Evolutionary conservation across 2,797 vertebrate species (phyloP).

Genomic region (Naso thynnoides): DNA sequence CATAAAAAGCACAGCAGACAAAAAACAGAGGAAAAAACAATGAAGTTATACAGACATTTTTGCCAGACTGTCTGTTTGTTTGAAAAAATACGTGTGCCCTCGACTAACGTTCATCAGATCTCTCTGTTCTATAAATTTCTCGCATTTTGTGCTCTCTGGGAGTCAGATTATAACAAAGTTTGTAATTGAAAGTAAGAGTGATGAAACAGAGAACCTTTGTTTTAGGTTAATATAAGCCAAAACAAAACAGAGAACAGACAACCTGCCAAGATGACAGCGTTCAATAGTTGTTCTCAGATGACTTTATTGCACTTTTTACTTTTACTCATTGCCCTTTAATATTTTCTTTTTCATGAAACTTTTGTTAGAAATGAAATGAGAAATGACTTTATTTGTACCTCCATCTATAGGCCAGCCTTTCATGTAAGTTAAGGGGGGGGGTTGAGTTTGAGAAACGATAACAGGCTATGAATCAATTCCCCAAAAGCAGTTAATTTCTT

Average conservation of each 20-base stretch:
- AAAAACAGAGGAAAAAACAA: background rate
- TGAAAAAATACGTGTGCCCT: conserved; percentile 11
- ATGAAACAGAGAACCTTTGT: conserved; percentile 5
- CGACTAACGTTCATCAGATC: conserved; percentile 14
- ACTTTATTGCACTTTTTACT: conserved; percentile 43
- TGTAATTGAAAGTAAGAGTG: conserved; percentile 19
- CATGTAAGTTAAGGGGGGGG: background rate
- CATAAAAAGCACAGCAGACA: background rate
- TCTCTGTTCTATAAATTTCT: conserved; percentile 11
- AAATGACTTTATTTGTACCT: conserved; percentile 30
- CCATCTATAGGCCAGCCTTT: conserved; percentile 27
- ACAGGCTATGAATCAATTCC: conserved; percentile 8
- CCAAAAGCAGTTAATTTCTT: conserved; percentile 3
- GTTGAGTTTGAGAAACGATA: conserved; percentile 26
- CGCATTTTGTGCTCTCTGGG: background rate
- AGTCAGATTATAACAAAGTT: conserved; percentile 7
- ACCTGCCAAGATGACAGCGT: no score
- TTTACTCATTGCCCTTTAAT: conserved; percentile 32
- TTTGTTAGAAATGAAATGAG: conserved; percentile 22
- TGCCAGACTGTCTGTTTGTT: conserved; percentile 4
- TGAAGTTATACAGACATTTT: background rate
- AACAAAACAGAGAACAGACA: conserved; percentile 8
- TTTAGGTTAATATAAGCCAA: conserved; percentile 5
- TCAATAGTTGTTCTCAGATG: no score
- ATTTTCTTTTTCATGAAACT: conserved; percentile 42